A percentile compares a stretch with the other conserved stretches of the same genome.
Conservation (phyloP, 2,797 vertebrate genomes). For the Enteromius anoplus region DNA sequence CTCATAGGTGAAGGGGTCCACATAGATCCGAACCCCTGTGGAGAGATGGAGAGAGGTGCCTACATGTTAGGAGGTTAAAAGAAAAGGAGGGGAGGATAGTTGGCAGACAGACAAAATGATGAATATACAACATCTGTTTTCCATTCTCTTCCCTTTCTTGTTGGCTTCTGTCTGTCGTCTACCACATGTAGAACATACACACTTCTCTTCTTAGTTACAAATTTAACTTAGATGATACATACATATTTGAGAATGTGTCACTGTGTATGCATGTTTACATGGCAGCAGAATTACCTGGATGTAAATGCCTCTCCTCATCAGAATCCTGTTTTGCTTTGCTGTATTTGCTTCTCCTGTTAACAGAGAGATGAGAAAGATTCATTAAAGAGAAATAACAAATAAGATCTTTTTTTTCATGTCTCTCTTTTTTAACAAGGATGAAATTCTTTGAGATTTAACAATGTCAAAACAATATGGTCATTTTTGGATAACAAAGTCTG, state of each 20-base stretch:
- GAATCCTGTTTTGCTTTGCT: slow-evolving; percentile 99
- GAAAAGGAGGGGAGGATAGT: slow-evolving; percentile 46
- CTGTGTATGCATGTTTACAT: slow-evolving; percentile 24
- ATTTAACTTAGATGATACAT: not conserved
- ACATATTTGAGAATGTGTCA: slow-evolving; percentile 7
- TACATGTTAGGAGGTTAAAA: slow-evolving; percentile 34
- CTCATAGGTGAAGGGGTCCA: slow-evolving; percentile 98
- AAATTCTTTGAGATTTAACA: not conserved
- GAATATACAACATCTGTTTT: slow-evolving; percentile 55
- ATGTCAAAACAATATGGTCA: not conserved
- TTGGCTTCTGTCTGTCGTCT: slow-evolving; percentile 39
- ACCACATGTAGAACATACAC: not conserved
- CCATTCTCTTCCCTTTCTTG: slow-evolving; percentile 36
- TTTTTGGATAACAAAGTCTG: not conserved
- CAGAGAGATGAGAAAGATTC: slow-evolving; percentile 19
- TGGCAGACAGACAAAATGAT: slow-evolving; percentile 48
- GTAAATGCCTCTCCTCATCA: slow-evolving; percentile 97
- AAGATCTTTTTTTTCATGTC: not conserved
- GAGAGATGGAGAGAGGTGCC: slow-evolving; percentile 23
- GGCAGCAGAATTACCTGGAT: slow-evolving; percentile 86
- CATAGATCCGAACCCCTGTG: slow-evolving; percentile 96
- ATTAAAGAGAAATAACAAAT: not conserved
- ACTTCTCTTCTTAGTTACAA: not conserved
- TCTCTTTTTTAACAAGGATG: not conserved
- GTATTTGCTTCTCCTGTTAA: slow-evolving; percentile 92